Conservation (phyloP, 1,140 invertebrate species). For the Drosophila sturtevanti region DNA sequence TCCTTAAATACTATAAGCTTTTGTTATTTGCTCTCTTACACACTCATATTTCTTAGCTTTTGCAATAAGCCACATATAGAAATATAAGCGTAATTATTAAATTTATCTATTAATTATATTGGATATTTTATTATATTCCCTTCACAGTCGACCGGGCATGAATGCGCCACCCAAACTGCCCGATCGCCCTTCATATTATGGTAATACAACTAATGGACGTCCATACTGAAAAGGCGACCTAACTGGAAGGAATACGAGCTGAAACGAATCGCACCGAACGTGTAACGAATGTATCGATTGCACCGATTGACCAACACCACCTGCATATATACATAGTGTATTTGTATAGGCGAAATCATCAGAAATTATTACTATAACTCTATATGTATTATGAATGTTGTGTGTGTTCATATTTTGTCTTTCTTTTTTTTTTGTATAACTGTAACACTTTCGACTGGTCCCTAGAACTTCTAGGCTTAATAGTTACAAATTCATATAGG, state of each 20-base stretch:
- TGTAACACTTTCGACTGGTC: slow-evolving; percentile 11
- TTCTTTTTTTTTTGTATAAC: background rate
- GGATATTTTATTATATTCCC: slow-evolving; percentile 5
- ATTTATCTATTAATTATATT: background rate
- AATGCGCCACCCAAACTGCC: slow-evolving; percentile 75
- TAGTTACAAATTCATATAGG: slow-evolving; percentile 1
- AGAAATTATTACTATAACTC: slow-evolving; percentile 11
- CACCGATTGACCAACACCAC: slow-evolving; percentile 4
- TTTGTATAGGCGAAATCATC: background rate
- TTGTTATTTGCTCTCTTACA: background rate
- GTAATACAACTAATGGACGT: slow-evolving; percentile 71
- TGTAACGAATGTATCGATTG: background rate
- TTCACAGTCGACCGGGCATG: slow-evolving; percentile 64
- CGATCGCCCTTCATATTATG: slow-evolving; percentile 71
- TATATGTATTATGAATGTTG: slow-evolving; percentile 20
- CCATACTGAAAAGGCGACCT: slow-evolving; percentile 38
- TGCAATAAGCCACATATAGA: background rate
- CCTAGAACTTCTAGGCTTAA: slow-evolving; percentile 6
- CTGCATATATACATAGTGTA: background rate
- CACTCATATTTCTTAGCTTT: background rate
- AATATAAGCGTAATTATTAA: background rate
- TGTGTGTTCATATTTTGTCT: background rate
- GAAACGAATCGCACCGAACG: background rate
- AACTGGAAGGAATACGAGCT: background rate
- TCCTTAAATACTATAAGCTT: background rate